phyloP scores from a whole-genome alignment of 2,113 vertebrate genomes.

The Saccopteryx leptura region DNA sequence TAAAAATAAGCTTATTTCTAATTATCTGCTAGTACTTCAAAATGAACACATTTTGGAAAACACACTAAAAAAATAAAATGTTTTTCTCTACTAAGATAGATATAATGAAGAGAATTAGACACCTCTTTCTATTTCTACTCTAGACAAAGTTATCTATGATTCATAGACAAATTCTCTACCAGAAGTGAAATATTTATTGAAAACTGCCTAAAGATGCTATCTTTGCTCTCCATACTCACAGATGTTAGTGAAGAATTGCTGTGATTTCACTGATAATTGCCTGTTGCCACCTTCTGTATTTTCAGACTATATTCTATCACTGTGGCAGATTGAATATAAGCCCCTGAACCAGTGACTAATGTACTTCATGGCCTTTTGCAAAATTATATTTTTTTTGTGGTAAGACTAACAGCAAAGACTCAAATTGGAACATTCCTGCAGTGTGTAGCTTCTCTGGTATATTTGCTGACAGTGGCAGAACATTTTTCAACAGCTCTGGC shows the following conservation, averaged over 20 bases:
- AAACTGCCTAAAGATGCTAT: not conserved
- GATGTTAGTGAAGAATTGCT: not conserved
- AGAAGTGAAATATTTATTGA: not conserved
- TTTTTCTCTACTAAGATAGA: not conserved
- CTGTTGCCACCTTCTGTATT: not conserved
- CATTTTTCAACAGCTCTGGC: not conserved
- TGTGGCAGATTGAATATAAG: conserved; percentile 17
- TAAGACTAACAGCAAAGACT: not conserved
- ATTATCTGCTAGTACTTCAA: not conserved
- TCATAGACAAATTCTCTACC: not conserved
- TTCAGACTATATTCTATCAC: not conserved
- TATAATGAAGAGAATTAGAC: not conserved
- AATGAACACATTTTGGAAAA: not conserved
- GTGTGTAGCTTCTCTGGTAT: not conserved
- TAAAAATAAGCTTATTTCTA: not conserved
- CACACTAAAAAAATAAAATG: not conserved
- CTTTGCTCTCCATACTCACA: not conserved
- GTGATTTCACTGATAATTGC: conserved; percentile 8
- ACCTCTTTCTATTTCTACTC: not conserved
- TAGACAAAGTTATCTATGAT: not conserved
- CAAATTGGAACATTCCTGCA: not conserved
- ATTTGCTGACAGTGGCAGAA: conserved; percentile 14
- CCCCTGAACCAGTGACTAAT: conserved; percentile 13
- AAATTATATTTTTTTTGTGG: not conserved
- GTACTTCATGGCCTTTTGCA: not conserved